A percentile compares a stretch with the other conserved stretches of the same genome.
Evolutionary conservation across 2,888 invertebrate genomes (phyloP).

Genomic region (Sarcophaga caerulescens): DNA sequence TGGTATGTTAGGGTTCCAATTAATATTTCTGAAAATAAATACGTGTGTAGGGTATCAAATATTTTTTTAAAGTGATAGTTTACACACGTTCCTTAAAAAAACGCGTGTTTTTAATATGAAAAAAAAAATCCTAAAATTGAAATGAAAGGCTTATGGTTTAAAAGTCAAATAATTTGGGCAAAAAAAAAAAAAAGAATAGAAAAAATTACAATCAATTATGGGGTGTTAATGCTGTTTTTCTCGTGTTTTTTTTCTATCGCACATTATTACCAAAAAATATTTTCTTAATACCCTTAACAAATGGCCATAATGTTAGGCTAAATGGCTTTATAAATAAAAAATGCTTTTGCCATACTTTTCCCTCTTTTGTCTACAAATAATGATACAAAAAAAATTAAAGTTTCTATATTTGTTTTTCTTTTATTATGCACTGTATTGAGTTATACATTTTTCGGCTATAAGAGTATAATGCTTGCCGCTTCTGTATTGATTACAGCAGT

Average conservation of each 20-base stretch:
- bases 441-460: no score
- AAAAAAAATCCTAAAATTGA: no score
- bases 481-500: no score
- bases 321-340: slow-evolving; percentile 37
- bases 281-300: slow-evolving; percentile 23
- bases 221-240: slow-evolving; percentile 30
- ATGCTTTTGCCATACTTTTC: not conserved
- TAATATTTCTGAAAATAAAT: no score
- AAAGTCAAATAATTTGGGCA: not conserved
- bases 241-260: not conserved
- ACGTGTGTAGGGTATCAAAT: not conserved
- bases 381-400: no score
- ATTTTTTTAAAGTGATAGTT: not conserved
- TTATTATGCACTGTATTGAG: no score
- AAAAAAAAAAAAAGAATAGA: slow-evolving; percentile 13
- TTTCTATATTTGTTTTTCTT: no score
- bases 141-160: no score
- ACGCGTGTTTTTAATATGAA: no score
- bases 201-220: slow-evolving; percentile 11
- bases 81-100: not conserved
- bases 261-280: not conserved
- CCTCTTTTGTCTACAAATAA: not conserved
- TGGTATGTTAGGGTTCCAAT: no score
- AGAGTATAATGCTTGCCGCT: no score
- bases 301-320: slow-evolving; percentile 45